Evolutionary conservation across 2,888 invertebrate genomes (phyloP).

Genomic region (Lottia scabra): DNA sequence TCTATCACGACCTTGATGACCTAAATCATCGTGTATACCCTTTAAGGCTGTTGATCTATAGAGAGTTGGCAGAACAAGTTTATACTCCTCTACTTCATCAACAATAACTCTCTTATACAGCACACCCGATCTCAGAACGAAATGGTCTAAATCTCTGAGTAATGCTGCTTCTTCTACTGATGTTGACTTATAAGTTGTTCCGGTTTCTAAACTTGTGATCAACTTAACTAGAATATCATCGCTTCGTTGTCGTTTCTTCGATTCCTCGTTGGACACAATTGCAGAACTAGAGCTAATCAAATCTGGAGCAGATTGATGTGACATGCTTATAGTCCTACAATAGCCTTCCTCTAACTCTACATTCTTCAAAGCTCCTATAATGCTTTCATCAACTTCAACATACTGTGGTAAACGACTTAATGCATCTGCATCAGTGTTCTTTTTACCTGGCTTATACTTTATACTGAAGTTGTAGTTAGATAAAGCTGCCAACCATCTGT

Average conservation of each 20-base stretch:
- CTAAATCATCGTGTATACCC: slow-evolving; percentile 33
- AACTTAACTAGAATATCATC: background rate
- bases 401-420: slow-evolving; percentile 31
- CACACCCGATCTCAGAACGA: background rate
- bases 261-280: background rate
- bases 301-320: background rate
- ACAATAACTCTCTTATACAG: background rate
- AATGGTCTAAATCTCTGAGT: background rate
- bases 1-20: slow-evolving; percentile 30
- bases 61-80: slow-evolving; percentile 24
- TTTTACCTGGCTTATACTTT: background rate
- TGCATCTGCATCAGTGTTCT: slow-evolving; percentile 13
- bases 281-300: background rate
- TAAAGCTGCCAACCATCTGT: background rate
- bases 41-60: slow-evolving; percentile 9
- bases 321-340: background rate
- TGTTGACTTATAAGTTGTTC: background rate
- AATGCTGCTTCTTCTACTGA: background rate
- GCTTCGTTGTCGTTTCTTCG: background rate
- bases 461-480: background rate
- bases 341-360: background rate
- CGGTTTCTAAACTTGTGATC: background rate
- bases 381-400: background rate
- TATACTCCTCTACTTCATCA: slow-evolving; percentile 3
- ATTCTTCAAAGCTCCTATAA: background rate